A percentile compares a stretch with the other conserved stretches of the same genome.
Evolutionary conservation across 2,888 invertebrate species (phyloP).

Genomic region (Coelopa pilipes): DNA sequence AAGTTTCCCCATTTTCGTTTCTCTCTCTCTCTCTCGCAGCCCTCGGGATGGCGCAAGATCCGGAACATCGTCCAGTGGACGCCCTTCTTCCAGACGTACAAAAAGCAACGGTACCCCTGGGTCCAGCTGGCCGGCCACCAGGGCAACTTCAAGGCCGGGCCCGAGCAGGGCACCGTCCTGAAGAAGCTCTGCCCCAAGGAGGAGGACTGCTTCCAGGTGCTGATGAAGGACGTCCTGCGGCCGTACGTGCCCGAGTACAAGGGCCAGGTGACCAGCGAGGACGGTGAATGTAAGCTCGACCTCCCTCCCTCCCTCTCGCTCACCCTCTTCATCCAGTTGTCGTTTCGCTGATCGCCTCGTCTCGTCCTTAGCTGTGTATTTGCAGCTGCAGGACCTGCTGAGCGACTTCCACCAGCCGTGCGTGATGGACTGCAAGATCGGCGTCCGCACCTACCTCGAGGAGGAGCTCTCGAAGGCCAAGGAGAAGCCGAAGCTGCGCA

Average conservation of each 20-base stretch:
- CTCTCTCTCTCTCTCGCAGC: constrained; percentile 71
- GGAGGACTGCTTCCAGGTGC: constrained; percentile 83
- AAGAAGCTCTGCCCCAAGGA: constrained; percentile 93
- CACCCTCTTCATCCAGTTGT: neutral
- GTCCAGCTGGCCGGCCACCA: constrained; percentile 96
- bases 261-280: constrained; percentile 83
- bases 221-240: constrained; percentile 86
- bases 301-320: constrained; percentile 57
- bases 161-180: constrained; percentile 91
- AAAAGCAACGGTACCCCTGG: constrained; percentile 96
- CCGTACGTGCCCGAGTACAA: constrained; percentile 94
- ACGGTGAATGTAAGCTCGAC: constrained; percentile 76
- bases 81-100: constrained; percentile 96
- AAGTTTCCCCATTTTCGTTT: constrained; percentile 41
- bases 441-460: constrained; percentile 92
- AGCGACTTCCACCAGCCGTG: constrained; percentile 92
- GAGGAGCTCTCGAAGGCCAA: constrained; percentile 95
- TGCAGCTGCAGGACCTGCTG: constrained; percentile 91
- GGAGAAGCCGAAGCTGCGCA: constrained; percentile 90
- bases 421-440: constrained; percentile 98
- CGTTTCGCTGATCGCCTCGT: neutral
- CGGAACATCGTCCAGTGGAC: constrained; percentile 96
- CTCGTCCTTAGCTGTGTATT: constrained; percentile 70
- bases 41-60: constrained; percentile 93
- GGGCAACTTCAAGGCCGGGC: constrained; percentile 94